Base-by-base conservation (phyloP, 2,113 vertebrate species). In the Saccopteryx leptura region DNA sequence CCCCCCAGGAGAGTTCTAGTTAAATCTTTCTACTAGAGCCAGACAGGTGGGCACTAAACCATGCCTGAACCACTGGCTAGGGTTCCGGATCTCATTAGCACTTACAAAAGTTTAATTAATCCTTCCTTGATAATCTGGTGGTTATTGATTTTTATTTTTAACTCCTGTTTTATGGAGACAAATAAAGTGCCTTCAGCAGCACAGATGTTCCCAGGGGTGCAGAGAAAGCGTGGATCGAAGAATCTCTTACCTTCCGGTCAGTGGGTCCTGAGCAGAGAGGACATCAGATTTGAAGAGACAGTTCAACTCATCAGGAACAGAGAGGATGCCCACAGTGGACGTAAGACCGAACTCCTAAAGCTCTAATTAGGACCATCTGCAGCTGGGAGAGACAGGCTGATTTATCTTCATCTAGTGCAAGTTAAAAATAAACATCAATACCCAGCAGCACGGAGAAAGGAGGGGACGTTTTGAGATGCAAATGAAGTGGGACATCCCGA, bases 81-180 rank as follows among this genome's bases (percentile, higher is more conserved):
- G 65, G 88, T 87, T 97, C 96, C 95, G 97, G 97, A 98, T 98
- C 97, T 98, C 97, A 98, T 98, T 98, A 98, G 96, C 66, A 97
- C 94, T 58, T 97, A 98, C 94, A 96, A 97, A 98, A 90, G 76
- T 97, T 61, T 97, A 98, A 98, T 98, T 97, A 98, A 98, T 98
- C 98, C 96, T 97, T 97, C 95, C 94, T 97, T 28, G 0, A 94
- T 98, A 97, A 98, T 97, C 98, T 97, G 94, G 80, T 48, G 76
- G 83, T 97, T 97, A 97, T 96, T 98, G 97, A 91, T 97, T 98
- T 98, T 98, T 98, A 98, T 98, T 98, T 98, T 98, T 98, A 98
- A 97, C 60, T 97, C n/a, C 69, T 75, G 0, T 81, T 97, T 93
- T 83, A 94, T 95, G 88, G 94, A 97, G 95, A 92, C 0, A 92